These are phyloP conservation scores for Laupala kohalensis DNA, from an alignment of 1,140 invertebrate genomes.

Conservation along the genomic window DNA sequence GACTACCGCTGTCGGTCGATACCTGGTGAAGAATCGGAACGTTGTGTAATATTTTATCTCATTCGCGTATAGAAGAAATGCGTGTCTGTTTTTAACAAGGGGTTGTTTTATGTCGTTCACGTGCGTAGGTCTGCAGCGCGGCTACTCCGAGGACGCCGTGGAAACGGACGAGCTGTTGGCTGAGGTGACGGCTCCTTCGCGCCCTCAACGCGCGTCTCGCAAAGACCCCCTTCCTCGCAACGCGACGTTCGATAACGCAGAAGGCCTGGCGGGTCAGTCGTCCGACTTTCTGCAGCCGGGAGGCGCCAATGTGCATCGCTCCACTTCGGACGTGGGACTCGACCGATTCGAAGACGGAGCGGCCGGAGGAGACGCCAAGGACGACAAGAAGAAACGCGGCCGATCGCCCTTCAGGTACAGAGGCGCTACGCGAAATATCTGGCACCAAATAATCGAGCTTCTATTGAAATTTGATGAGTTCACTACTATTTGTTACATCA, in stretches of 20 bases:
- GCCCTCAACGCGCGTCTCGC: constrained; percentile 54
- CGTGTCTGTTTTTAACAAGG: too few species aligned
- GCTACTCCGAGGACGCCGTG: constrained; percentile 66
- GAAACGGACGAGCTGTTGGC: constrained; percentile 50
- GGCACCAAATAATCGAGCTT: too few species aligned
- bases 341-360: constrained; percentile 40
- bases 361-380: constrained; percentile 25
- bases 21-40: too few species aligned
- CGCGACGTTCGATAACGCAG: constrained; percentile 22
- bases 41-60: too few species aligned
- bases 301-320: constrained; percentile 40
- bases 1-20: too few species aligned
- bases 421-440: too few species aligned
- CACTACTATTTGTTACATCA: too few species aligned
- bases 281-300: constrained; percentile 20
- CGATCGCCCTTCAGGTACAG: constrained; percentile 82
- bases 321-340: constrained; percentile 59
- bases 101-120: too few species aligned
- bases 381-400: constrained; percentile 74
- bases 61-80: too few species aligned
- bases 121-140: constrained; percentile 62
- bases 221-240: constrained; percentile 57
- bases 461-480: too few species aligned
- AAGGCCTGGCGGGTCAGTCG: constrained; percentile 1
- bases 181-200: constrained; percentile 19